phyloP scores from a whole-genome alignment of 2,797 vertebrate species.

The Poliocrania exsul region DNA sequence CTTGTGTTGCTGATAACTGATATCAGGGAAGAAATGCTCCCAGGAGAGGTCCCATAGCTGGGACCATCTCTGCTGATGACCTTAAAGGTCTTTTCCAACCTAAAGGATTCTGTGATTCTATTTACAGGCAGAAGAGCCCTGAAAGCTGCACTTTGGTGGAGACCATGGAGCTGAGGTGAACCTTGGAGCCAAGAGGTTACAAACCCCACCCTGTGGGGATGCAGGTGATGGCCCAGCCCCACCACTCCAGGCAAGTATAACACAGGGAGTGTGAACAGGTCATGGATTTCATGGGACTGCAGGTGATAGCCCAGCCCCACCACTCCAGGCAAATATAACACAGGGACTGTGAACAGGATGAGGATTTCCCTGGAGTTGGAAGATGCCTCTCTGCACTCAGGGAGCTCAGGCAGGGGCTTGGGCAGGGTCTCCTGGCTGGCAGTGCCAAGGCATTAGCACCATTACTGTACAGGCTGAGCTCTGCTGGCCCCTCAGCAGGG shows the following conservation, averaged over 20 bases:
- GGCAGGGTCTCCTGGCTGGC: neutral
- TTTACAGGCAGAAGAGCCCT: neutral
- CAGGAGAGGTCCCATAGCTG: neutral
- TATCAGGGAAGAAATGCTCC: rapidly evolving
- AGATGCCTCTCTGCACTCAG: neutral
- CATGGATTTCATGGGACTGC: neutral
- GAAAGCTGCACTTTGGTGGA: neutral
- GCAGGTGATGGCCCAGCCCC: neutral
- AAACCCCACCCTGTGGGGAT: neutral
- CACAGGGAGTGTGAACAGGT: neutral
- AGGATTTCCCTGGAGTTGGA: neutral
- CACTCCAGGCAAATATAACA: neutral
- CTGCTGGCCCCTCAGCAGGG: neutral
- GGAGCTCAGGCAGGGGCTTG: rapidly evolving
- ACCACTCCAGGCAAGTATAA: neutral
- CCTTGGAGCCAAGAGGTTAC: neutral
- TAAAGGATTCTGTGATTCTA: neutral
- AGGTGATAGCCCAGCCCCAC: neutral
- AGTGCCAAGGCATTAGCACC: neutral
- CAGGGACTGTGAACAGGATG: neutral
- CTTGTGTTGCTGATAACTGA: neutral
- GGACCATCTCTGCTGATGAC: neutral
- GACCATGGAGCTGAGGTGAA: neutral
- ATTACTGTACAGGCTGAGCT: neutral
- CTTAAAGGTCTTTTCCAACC: neutral